These are phyloP conservation scores for Piaya cayana DNA, from an alignment of 2,113 vertebrate species.

Conservation along the genomic window DNA sequence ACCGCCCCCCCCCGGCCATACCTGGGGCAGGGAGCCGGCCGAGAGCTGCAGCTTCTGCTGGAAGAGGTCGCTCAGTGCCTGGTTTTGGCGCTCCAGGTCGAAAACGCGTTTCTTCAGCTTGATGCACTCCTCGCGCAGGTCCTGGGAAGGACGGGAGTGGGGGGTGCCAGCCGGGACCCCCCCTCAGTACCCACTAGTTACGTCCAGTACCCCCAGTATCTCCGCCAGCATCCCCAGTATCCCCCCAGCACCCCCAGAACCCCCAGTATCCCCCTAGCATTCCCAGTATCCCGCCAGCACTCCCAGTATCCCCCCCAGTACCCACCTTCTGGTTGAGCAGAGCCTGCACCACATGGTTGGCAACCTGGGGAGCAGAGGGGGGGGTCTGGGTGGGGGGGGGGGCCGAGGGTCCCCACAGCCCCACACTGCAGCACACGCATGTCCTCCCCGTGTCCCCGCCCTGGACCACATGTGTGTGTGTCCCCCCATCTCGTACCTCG, in stretches of 20 bases:
- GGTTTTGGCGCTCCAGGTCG: slow-evolving; percentile 95
- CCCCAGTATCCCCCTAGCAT: too few species aligned
- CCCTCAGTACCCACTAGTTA: too few species aligned
- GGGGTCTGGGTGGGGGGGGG: neutral
- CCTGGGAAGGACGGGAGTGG: too few species aligned
- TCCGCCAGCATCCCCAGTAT: too few species aligned
- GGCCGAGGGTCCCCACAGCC: neutral
- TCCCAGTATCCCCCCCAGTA: fast-evolving
- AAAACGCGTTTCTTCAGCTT: slow-evolving; percentile 95
- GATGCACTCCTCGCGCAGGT: slow-evolving; percentile 95
- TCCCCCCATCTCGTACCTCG: slow-evolving; percentile 74
- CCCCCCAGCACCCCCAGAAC: too few species aligned
- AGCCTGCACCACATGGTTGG: slow-evolving; percentile 95
- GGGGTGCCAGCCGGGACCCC: too few species aligned
- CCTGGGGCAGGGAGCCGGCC: slow-evolving; percentile 85
- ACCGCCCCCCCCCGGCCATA: too few species aligned
- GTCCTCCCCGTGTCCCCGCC: neutral
- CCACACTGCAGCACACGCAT: fast-evolving
- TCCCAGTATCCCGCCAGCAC: too few species aligned
- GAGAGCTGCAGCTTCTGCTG: slow-evolving; percentile 92
- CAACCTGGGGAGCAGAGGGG: slow-evolving; percentile 79
- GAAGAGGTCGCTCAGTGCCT: slow-evolving; percentile 89
- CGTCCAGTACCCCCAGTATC: too few species aligned
- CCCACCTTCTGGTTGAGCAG: slow-evolving; percentile 94
- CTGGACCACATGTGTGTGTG: neutral